phyloP scores from a whole-genome alignment of 2,113 vertebrate species.

The Aptenodytes forsteri region DNA sequence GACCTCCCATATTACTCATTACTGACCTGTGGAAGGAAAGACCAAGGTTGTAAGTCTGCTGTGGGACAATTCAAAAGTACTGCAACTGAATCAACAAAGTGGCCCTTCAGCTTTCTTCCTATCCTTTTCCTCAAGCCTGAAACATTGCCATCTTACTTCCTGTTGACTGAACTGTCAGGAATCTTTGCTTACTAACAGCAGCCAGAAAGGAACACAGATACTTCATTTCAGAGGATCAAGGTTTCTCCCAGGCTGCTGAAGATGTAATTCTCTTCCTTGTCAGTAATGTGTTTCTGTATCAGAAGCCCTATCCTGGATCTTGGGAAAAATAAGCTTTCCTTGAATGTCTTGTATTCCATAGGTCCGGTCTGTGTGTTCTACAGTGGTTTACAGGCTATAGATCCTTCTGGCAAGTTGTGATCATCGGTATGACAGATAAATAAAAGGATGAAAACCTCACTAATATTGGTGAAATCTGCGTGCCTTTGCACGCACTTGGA shows the following conservation, averaged over 20 bases:
- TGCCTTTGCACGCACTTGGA: neutral
- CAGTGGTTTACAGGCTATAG: neutral
- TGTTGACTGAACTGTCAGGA: neutral
- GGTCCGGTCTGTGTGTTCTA: neutral
- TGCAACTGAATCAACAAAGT: neutral
- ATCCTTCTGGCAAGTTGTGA: neutral
- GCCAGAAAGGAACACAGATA: neutral
- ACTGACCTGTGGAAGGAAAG: neutral
- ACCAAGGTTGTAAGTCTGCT: neutral
- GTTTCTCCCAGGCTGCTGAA: neutral
- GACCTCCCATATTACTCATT: neutral
- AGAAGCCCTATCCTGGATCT: neutral
- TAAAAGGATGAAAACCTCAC: neutral
- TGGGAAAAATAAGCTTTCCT: neutral
- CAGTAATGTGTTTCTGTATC: neutral
- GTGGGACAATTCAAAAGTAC: neutral
- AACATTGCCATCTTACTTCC: neutral
- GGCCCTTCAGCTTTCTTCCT: neutral
- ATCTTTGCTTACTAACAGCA: neutral
- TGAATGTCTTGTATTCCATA: neutral
- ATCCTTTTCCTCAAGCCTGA: neutral
- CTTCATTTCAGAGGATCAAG: neutral
- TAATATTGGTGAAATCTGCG: neutral
- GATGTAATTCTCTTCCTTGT: neutral
- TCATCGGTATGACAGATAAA: neutral